Base-by-base conservation (phyloP, 2,888 invertebrate genomes). In the Eudasyphora cyanicolor region DNA sequence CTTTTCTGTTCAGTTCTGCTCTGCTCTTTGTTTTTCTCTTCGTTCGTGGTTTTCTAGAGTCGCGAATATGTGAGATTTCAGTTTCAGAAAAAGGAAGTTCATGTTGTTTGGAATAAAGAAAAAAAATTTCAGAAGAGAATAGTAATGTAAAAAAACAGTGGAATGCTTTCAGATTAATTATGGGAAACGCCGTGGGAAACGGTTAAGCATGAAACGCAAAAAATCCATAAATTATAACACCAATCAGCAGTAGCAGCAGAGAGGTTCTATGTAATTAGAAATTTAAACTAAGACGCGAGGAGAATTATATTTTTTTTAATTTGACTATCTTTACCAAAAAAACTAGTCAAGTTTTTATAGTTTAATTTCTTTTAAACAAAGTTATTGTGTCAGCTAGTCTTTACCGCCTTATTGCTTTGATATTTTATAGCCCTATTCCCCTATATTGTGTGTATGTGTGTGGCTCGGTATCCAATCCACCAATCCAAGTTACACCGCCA, bases 101-200 rank as follows among this genome's bases (percentile, higher is more conserved):
- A 80, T 75, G 83, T 77, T 77, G 79, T 70, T 83, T 51, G 62
- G 12, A 12, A 76, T 51, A 64, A 57, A 51, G 17, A 67, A 62
- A 51, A 35, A 76, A 12, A 45, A 5, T 12, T 70, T 27, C 14
- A 35, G n/a, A 62, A 19, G 62, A 74, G 38, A 60, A 29, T 14
- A 57, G 35, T n/a, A 32, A 21, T 1, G 38, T 6, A 42, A 62
- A 32, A 42, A 24, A 21, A 24, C 45, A 45, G n/a, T 19, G 62
- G 32, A 32, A 62, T 67, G 32, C 35, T 67, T 82, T 82, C 42
- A 77, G 78, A 76, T 78, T 84, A 80, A 84, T 84, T 81, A 81
- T 78, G 84, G 21, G 81, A 81, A 78, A 73, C 71, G 57, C 76
- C 74, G 84, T 84, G 84, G 81, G 84, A 84, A 84, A 80, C 38